Base-by-base conservation (phyloP, 2,113 vertebrate species). In the Melanostigma gelatinosum region DNA sequence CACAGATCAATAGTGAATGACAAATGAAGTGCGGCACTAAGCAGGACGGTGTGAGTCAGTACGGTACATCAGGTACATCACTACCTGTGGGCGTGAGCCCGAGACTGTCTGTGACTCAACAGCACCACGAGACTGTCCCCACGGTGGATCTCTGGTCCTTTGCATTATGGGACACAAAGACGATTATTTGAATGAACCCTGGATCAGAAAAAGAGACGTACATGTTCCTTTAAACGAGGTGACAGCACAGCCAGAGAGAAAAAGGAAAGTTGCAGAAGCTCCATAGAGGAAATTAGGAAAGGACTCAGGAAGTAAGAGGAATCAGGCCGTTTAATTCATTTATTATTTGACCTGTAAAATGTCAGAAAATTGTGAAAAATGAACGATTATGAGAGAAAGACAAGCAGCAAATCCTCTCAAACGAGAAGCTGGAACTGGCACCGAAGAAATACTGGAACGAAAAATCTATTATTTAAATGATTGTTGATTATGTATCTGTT, bases 11-110 rank as follows among this genome's bases (percentile, higher is more conserved):
- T 75, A 62, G 57, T 10, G 36, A 54, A 50, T 79, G 80, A 86
- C 69, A 74, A 80, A 87, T 79, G 62, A 44, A 66, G 77, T 12
- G 3, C 3, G 18, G 42, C 5, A 13, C 1, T 0, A 1, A 82
- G 66, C 67, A 71, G 74, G 55, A 71, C 64, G 71, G 8, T 85
- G 86, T 85, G 86, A 85, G 80, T 89, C 87, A 82, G 70, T 16
- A 3, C n/a, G n/a, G 66, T 8, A 71, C 80, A 68, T 34, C 54
- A 61, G 75, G 83, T n/a, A n/a, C n/a, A n/a, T n/a, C 71, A 48
- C 79, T 3, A 68, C 38, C 62, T 57, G 65, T 65, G 60, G 77
- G 85, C 63, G 89, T 90, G 62, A 42, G 22, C 46, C 40, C 27
- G 36, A 34, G 24, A 54, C 32, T 0, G 13, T 24, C 24, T 15